Evolutionary conservation across 2,888 invertebrate genomes (phyloP), one percentile per base, ranked within the genome.

Genomic region (Andrena minutula): DNA sequence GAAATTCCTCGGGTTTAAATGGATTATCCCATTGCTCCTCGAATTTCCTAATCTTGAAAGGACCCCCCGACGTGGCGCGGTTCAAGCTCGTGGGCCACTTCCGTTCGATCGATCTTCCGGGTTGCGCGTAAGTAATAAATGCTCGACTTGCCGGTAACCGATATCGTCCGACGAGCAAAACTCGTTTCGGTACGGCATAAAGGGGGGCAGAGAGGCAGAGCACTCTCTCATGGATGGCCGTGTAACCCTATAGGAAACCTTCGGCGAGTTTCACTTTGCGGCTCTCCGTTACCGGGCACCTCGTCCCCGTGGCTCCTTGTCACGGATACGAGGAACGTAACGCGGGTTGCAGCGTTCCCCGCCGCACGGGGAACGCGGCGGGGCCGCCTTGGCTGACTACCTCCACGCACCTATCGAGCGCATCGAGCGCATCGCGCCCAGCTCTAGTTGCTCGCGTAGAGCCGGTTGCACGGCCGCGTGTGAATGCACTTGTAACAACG

Each of bases 231-330:
- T 80, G 78, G 84, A 86, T 85, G 88, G 75, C 82, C 84, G 86
- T 85, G 89, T 89, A 90, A 90, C 84, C 84, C 84, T 86, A 83
- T 86, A 88, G 87, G 86, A 89, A 91, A 89, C 84, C 87, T 88
- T 87, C 83, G 76, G 74, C 86, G 88, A 90, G 90, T 91, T 91
- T 91, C 91, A 89, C 90, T 88, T 90, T 83, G 89, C 88, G 78
- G 82, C 63, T 82, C 84, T 75, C 80, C 75, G 84, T 86, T 89
- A 88, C 85, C 75, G 77, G 79, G 75, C 41, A 41, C 41, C 66
- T 76, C 82, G 73, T 79, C 69, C 74, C 66, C 78, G 71, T 72
- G n/a, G 32, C 69, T 74, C 80, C 78, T 80, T 66, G 85, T 82
- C 79, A 84, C 82, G 85, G 77, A 74, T 75, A 68, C 77, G 66